A percentile compares a stretch with the other conserved stretches of the same genome.
Conservation (phyloP, 2,113 vertebrate species). For the Sebastes fasciatus region DNA sequence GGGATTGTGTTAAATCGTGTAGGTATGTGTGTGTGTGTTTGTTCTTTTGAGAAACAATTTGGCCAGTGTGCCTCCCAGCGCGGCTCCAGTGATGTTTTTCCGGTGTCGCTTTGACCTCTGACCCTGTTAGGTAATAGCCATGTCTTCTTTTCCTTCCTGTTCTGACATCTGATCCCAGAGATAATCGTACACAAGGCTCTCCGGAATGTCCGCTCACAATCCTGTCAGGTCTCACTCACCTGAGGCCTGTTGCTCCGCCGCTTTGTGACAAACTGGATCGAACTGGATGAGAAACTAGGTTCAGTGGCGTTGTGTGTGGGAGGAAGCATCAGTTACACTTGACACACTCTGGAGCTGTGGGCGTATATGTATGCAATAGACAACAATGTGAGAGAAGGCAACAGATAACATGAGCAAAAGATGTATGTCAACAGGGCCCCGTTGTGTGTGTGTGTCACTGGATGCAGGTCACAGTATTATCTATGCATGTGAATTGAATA, state of each 20-base stretch:
- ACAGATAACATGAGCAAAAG: slow-evolving; percentile 24
- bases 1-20: not conserved
- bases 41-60: not conserved
- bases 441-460: not conserved
- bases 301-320: slow-evolving; percentile 22
- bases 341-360: slow-evolving; percentile 15
- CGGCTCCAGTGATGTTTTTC: not conserved
- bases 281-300: slow-evolving; percentile 50
- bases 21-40: not conserved
- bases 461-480: not conserved
- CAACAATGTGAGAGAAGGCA: slow-evolving; percentile 16
- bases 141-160: not conserved
- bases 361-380: slow-evolving; percentile 13
- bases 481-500: not conserved
- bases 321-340: slow-evolving; percentile 38
- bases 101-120: slow-evolving; percentile 26
- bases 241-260: slow-evolving; percentile 24
- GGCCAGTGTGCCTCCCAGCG: not conserved
- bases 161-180: slow-evolving; percentile 39
- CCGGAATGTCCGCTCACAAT: slow-evolving; percentile 20
- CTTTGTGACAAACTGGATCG: slow-evolving; percentile 52
- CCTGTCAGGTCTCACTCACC: slow-evolving; percentile 56
- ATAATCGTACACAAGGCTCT: slow-evolving; percentile 15
- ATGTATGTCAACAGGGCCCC: not conserved
- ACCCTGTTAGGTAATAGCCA: slow-evolving; percentile 29